Percentiles rank a stretch among this genome's conserved stretches.
Conservation (phyloP, 2,888 invertebrate genomes). For the Cacoxenus indagator region DNA sequence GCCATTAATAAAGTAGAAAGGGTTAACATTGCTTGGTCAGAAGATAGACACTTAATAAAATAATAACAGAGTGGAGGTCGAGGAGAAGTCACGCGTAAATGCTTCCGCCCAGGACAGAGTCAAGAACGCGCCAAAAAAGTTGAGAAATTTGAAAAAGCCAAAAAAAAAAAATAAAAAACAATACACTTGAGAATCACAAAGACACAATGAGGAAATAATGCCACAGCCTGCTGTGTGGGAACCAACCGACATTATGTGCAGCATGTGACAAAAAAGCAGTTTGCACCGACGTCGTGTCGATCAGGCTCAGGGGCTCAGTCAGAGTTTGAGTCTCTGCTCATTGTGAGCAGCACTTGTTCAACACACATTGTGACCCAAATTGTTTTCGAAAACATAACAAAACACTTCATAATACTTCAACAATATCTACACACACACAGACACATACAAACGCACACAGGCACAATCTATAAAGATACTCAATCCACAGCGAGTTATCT, state of each 20-base stretch:
- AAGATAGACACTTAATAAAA: background rate
- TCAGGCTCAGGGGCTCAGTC: constrained; percentile 13
- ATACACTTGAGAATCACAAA: constrained; percentile 47
- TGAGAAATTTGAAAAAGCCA: background rate
- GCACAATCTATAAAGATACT: background rate
- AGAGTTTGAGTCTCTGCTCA: constrained; percentile 37
- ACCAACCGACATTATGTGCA: constrained; percentile 46
- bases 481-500: too few relatives aligned
- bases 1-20: constrained; percentile 49
- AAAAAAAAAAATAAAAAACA: constrained; percentile 22
- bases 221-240: constrained; percentile 57
- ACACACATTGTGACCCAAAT: constrained; percentile 55
- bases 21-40: constrained; percentile 15
- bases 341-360: constrained; percentile 57
- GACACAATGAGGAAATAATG: constrained; percentile 34
- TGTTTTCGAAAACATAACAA: constrained; percentile 46
- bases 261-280: constrained; percentile 55
- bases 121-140: constrained; percentile 36
- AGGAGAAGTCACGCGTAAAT: background rate
- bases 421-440: background rate
- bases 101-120: background rate
- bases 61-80: background rate
- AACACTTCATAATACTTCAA: constrained; percentile 30
- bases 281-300: constrained; percentile 45
- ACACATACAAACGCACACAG: background rate